Conservation (phyloP, 2,113 vertebrate species). For the Labrus mixtus region DNA sequence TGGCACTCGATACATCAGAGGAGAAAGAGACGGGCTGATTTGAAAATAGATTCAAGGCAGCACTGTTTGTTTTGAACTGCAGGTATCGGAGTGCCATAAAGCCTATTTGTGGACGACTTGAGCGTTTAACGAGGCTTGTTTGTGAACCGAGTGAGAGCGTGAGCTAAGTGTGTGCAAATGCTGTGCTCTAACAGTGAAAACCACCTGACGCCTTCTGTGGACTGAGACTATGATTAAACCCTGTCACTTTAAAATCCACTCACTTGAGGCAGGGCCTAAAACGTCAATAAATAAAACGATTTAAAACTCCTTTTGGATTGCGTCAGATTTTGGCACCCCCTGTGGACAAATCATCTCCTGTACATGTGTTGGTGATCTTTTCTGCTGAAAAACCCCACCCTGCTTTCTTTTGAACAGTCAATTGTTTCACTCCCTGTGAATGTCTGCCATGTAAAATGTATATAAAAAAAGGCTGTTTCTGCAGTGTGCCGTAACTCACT, state of each 20-base stretch:
- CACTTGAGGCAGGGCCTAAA: neutral
- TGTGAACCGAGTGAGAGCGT: constrained; percentile 17
- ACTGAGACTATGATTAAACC: too few relatives aligned
- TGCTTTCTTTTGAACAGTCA: too few relatives aligned
- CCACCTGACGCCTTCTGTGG: neutral
- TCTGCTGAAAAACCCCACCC: too few relatives aligned
- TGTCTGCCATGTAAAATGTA: too few relatives aligned
- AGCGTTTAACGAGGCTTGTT: neutral
- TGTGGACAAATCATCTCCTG: neutral
- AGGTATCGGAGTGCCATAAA: constrained; percentile 4
- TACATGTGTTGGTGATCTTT: too few relatives aligned
- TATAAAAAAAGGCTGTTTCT: too few relatives aligned
- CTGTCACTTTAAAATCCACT: neutral
- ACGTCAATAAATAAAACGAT: neutral
- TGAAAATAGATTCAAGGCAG: constrained; percentile 59
- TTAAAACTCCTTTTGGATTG: neutral
- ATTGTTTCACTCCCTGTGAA: too few relatives aligned
- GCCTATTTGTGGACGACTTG: neutral
- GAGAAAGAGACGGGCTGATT: constrained; percentile 46
- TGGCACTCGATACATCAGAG: constrained; percentile 21
- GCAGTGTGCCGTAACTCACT: too few relatives aligned
- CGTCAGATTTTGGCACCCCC: too few relatives aligned
- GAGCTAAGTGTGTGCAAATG: neutral
- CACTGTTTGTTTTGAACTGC: constrained; percentile 15
- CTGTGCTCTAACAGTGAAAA: constrained; percentile 23